Conservation (phyloP, 2,888 invertebrate species). For the Lasioglossum figueresi region DNA sequence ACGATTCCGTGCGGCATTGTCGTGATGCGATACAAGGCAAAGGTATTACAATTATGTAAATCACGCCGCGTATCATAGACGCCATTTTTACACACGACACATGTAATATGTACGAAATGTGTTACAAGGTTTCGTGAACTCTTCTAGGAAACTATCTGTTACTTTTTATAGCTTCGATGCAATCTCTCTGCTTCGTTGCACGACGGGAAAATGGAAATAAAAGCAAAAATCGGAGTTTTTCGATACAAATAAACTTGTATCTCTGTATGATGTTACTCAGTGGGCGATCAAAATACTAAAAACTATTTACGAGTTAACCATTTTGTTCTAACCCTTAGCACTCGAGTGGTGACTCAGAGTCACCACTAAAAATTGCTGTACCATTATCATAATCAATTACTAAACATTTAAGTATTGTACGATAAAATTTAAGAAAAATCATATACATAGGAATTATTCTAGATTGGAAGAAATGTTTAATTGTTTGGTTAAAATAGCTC, state of each 20-base stretch:
- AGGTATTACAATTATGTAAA: conserved; percentile 56
- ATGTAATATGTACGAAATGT: conserved; percentile 44
- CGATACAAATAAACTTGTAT: background rate
- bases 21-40: conserved; percentile 36
- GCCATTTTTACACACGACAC: conserved; percentile 44
- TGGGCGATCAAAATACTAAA: too few species aligned
- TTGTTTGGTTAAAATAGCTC: too few species aligned
- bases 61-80: conserved; percentile 44
- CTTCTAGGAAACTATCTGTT: conserved; percentile 33
- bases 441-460: too few species aligned
- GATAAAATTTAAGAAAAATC: too few species aligned
- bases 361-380: too few species aligned
- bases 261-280: background rate
- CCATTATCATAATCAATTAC: too few species aligned
- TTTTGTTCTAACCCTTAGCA: too few species aligned
- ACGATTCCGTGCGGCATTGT: conserved; percentile 41
- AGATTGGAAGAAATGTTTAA: too few species aligned
- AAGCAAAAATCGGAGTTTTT: background rate
- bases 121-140: conserved; percentile 44
- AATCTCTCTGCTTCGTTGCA: background rate
- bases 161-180: conserved; percentile 1
- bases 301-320: too few species aligned
- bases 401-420: too few species aligned
- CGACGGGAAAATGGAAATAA: background rate
- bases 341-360: too few species aligned